These are phyloP conservation scores for Chrysocyon brachyurus DNA, from an alignment of 2,797 vertebrate species.

Conservation along the genomic window DNA sequence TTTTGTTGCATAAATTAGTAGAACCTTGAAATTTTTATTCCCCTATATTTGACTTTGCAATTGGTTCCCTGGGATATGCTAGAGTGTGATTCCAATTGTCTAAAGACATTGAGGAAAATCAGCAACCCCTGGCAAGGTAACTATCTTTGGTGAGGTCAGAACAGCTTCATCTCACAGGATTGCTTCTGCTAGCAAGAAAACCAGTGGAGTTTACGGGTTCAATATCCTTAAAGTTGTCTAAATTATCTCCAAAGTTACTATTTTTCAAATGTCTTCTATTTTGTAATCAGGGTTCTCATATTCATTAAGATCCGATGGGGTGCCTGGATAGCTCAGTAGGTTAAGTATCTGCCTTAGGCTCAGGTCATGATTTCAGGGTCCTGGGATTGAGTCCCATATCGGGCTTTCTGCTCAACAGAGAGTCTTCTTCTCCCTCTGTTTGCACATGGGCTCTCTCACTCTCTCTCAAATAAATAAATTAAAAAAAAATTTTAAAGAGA, in stretches of 20 bases:
- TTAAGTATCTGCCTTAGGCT: no score
- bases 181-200: conserved; percentile 28
- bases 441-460: no score
- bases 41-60: background rate
- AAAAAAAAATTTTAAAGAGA: background rate
- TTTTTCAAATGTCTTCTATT: background rate
- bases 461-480: no score
- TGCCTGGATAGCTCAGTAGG: no score
- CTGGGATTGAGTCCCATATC: no score
- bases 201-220: background rate
- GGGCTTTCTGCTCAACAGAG: no score
- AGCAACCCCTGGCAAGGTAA: background rate
- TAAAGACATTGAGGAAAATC: background rate
- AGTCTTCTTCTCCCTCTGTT: no score
- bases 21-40: conserved; percentile 25
- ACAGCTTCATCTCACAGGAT: background rate
- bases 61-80: background rate
- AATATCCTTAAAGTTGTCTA: conserved; percentile 14
- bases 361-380: no score
- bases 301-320: background rate
- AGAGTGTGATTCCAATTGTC: background rate
- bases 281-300: background rate
- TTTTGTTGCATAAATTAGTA: conserved; percentile 41
- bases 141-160: background rate
- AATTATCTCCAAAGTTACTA: background rate